Evolutionary conservation across 1,140 invertebrate genomes (phyloP), one percentile per base, ranked within the genome.

Genomic region (Penaeus vannamei): DNA sequence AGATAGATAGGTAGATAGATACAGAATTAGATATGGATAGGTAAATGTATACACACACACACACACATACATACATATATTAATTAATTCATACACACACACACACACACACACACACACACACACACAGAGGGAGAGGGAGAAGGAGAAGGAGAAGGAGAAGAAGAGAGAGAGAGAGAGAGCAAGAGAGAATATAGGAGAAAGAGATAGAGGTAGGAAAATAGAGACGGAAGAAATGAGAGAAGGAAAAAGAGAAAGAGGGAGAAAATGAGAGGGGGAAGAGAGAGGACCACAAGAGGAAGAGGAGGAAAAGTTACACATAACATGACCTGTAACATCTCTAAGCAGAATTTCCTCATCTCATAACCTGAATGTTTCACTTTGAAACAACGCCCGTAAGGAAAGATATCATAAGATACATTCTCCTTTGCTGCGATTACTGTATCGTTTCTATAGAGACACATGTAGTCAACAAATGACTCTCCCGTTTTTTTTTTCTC

Each of bases 21-120:
- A 82, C 60, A 61, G 22, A 82, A 60, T 60, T 82, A 82, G 60
- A 82, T 82, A 61, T 82, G 26, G 60, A 82, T 82, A 82, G 60
- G 60, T 82, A 82, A 60, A 82, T 82, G 60, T 82, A 82, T 82
- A 82, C 60, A 82, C 60, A 61, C 26, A 61, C 60, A 82, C 60
- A 82, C 60, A 82, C 62, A 36, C 29, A 83, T 64, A 82, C 17
- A 62, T 62, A 82, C 32, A 82, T 29, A 82, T 82, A 81, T 81
- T 23, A 59, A 82, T 62, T 61, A 61, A 32, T 83, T 32, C 32
- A 82, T 61, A 81, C 19, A 42, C 46, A 10, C 20, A 81, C 26
- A 81, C 20, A 81, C 8, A 42, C 12, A n/a, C 23, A 26, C 10
- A 59, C 12, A 83, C 42, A 59, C n/a, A 61, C 14, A 32, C 14